Percentiles rank a stretch among this genome's conserved stretches.
phyloP scores from a whole-genome alignment of 2,888 invertebrate species.

The Rhopalosiphum nymphaeae region DNA sequence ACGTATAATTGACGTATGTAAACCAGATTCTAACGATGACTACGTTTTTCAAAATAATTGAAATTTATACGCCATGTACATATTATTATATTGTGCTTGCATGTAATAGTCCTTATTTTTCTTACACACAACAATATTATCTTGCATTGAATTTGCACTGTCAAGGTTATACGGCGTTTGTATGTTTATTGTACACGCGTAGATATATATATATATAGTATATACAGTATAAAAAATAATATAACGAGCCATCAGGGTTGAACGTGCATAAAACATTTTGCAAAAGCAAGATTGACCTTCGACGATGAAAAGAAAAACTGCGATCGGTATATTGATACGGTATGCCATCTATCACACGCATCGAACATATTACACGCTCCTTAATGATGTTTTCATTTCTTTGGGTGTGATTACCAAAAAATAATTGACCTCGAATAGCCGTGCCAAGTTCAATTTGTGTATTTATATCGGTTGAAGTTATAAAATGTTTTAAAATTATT shows the following conservation, averaged over 20 bases:
- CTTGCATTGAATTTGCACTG: conserved; percentile 18
- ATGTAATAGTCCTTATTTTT: background rate
- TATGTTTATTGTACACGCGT: background rate
- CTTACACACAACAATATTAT: background rate
- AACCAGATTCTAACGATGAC: conserved; percentile 11
- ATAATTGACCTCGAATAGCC: background rate
- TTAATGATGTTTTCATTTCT: conserved; percentile 44
- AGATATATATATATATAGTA: background rate
- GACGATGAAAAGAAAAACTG: background rate
- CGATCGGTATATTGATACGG: background rate
- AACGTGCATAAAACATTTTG: background rate
- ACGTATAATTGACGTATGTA: background rate
- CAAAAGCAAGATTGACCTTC: conserved; percentile 39
- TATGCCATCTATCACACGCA: background rate
- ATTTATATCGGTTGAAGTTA: background rate
- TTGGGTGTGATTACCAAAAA: conserved; percentile 14
- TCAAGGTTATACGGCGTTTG: conserved; percentile 22
- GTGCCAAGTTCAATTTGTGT: background rate
- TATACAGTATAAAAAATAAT: background rate
- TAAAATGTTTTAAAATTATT: background rate
- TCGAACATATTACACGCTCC: background rate
- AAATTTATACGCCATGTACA: background rate
- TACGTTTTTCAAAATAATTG: conserved; percentile 17
- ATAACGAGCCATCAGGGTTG: conserved; percentile 11
- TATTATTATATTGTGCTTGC: background rate